A percentile compares a stretch with the other conserved stretches of the same genome.
phyloP scores from a whole-genome alignment of 2,113 vertebrate genomes.

The Pelusios castaneus region DNA sequence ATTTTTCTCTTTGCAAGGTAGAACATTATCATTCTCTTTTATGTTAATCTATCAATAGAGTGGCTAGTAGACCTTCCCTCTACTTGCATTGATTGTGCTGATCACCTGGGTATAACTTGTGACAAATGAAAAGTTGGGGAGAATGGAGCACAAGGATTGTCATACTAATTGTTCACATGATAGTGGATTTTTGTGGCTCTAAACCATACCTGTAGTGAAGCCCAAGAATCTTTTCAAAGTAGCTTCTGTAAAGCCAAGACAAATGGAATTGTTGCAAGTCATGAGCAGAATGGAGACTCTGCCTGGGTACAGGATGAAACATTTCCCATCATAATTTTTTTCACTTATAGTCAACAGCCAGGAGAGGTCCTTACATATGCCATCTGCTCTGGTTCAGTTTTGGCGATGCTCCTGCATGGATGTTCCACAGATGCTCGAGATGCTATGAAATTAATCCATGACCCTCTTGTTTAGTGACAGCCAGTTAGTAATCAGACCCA shows the following conservation, averaged over 20 bases:
- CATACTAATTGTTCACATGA: neutral
- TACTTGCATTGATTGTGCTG: neutral
- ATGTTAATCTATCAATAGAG: neutral
- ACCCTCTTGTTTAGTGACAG: neutral
- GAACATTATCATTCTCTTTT: neutral
- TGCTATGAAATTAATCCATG: neutral
- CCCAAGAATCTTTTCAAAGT: no score
- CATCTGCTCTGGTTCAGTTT: neutral
- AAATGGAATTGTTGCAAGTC: neutral
- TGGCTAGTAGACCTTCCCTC: neutral
- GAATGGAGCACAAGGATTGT: neutral
- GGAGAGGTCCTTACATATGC: neutral
- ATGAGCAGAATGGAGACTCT: neutral
- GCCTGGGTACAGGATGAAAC: neutral
- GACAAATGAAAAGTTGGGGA: neutral
- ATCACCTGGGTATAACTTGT: neutral
- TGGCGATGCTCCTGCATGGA: neutral
- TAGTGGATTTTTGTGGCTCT: neutral
- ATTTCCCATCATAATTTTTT: neutral
- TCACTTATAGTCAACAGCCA: neutral
- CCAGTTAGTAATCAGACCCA: neutral
- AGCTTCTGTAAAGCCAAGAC: neutral
- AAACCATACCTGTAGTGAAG: no score
- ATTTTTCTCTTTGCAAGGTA: neutral
- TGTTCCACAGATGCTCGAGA: neutral